A percentile compares a stretch with the other conserved stretches of the same genome.
Conservation (phyloP, 2,888 invertebrate species). For the Amaurobius ferox region DNA sequence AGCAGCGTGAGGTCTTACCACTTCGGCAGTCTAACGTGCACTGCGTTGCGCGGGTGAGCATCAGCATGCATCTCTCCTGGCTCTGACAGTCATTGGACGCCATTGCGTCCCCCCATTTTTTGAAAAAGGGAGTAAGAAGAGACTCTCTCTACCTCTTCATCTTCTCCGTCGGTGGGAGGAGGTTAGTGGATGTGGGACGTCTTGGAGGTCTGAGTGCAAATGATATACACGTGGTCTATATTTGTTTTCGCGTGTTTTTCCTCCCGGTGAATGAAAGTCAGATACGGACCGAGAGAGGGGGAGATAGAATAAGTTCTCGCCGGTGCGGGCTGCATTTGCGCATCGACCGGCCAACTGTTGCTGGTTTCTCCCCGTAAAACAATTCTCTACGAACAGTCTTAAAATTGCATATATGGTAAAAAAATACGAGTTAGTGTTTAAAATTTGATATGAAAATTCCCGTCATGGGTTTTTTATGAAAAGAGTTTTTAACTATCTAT, state of each 20-base stretch:
- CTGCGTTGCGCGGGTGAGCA: slow-evolving; percentile 68
- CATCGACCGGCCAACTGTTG: slow-evolving; percentile 71
- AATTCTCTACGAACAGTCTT: neutral
- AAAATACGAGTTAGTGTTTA: too few relatives aligned
- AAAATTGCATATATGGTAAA: too few relatives aligned
- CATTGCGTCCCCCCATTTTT: slow-evolving; percentile 50
- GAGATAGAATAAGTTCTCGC: slow-evolving; percentile 23
- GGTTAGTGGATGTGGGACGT: slow-evolving; percentile 10
- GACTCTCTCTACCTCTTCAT: neutral
- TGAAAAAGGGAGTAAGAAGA: slow-evolving; percentile 20
- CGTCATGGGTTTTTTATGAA: too few relatives aligned
- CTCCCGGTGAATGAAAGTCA: slow-evolving; percentile 30
- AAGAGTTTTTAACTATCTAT: too few relatives aligned
- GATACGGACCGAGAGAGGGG: slow-evolving; percentile 7
- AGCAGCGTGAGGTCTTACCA: slow-evolving; percentile 38
- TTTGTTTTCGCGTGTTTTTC: slow-evolving; percentile 2
- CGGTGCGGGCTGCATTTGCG: slow-evolving; percentile 39
- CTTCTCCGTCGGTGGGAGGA: neutral
- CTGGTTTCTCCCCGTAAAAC: slow-evolving; percentile 23
- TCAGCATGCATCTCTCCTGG: slow-evolving; percentile 60
- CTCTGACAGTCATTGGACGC: slow-evolving; percentile 67
- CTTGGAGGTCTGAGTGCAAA: slow-evolving; percentile 8
- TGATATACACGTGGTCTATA: slow-evolving; percentile 36
- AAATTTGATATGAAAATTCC: too few relatives aligned
- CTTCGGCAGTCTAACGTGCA: slow-evolving; percentile 51